Evolutionary conservation across 1,140 invertebrate species (phyloP), one percentile per base, ranked within the genome.

Genomic region (Macrobrachium rosenbergii): DNA sequence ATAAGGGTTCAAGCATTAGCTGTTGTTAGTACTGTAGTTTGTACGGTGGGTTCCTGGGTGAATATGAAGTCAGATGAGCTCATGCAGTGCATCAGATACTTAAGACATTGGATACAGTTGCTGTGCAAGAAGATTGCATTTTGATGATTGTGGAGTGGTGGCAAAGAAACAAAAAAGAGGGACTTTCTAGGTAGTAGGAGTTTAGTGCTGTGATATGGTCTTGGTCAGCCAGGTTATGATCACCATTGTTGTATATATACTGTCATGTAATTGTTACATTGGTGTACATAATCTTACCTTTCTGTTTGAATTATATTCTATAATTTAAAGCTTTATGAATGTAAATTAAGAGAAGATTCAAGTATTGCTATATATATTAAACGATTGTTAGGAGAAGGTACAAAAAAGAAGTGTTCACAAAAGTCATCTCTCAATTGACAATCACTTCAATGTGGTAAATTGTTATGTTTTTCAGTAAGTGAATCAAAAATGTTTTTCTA

Each of bases 191-290:
- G 76, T 19, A 72, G 75, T 79, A 23, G 63, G 78, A 60, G 69
- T 67, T 79, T 76, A 83, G 72, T 72, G 83, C 83, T 85, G 83
- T 85, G 83, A 85, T 85, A 85, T 60, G 83, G 80, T 85, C 83
- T 85, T 85, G 83, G 83, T 79, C 83, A 85, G 63, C 19, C 19
- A 80, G 60, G 59, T 83, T 21, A 60, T 79, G 19, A 67, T 79
- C 64, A 72, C 52, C 45, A 69, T 72, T 43, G 37, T 72, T 79
- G 43, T 58, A 76, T 83, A 62, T 85, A 85, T 67, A 79, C 67
- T 77, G 67, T 72, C 45, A 79, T 69, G 23, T 52, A 69, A 69
- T 60, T 79, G 76, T 85, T 85, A 83, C 52, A 60, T 52, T 83
- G 64, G 64, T 85, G 83, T 85, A 85, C 58, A 85, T 85, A 85